Base-by-base conservation (phyloP, 2,113 vertebrate genomes). In the Microcebus murinus region DNA sequence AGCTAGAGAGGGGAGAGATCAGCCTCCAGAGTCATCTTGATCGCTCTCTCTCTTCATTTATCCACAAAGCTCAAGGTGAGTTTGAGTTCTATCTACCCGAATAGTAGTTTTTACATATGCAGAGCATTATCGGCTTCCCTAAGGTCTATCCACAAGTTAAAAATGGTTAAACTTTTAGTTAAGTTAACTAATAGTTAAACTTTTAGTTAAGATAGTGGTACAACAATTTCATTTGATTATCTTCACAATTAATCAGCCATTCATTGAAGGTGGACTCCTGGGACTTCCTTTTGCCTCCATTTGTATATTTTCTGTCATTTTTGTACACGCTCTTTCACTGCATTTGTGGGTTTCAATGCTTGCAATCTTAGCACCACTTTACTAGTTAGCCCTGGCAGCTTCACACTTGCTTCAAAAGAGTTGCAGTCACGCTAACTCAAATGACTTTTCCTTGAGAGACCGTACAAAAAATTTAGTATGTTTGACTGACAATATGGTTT, bases 381-480 rank as follows among this genome's bases (percentile, higher is more conserved):
- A 90, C 10, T 88, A 59, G 67, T 77, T 73, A 90, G 45, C 8
- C 67, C 1, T 25, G 52, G 15, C 6, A 36, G 27, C 57, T 73
- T 87, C 45, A 39, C 12, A 80, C 63, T 82, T 76, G 36, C 15
- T 95, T 96, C 55, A 34, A 81, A 97, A 90, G 80, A 90, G 61
- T 27, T 42, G 34, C 36, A 68, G 34, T 94, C 39, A 23, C 34
- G n/a, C 8, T 68, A 71, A 61, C 25, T 95, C 25, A 57, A 65
- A 82, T 63, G 90, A 94, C 36, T 27, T 97, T 91, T 96, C 82
- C 4, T 76, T 70, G 48, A 59, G 36, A 93, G 57, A 81, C 1
- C 7, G 1, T 20, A 31, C 29, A 48, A 87, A 87, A 94, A 8
- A 31, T 63, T 94, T 92, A 95, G 7, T 25, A n/a, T 70, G 17